phyloP scores from a whole-genome alignment of 2,888 invertebrate species.

The Melieria picta region DNA sequence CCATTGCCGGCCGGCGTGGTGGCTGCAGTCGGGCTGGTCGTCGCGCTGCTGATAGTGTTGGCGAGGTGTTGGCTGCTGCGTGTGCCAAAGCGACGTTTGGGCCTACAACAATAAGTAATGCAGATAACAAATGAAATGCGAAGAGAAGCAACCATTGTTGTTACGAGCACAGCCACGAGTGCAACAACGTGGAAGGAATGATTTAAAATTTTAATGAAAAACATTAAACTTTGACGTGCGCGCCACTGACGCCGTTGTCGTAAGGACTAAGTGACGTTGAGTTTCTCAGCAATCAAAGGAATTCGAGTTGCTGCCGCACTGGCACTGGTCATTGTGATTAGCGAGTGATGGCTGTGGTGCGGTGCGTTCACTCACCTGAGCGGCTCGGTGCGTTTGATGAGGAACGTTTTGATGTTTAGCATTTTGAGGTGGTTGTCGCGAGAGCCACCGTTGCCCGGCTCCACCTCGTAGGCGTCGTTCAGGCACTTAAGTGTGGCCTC shows the following conservation, averaged over 20 bases:
- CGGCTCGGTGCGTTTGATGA: conserved; percentile 86
- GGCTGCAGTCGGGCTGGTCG: conserved; percentile 36
- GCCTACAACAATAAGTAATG: conserved; percentile 45
- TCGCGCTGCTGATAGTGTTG: conserved; percentile 33
- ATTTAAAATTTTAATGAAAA: conserved; percentile 21
- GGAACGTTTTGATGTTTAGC: conserved; percentile 86
- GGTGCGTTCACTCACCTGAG: conserved; percentile 66
- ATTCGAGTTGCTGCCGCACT: no score
- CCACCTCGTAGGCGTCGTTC: conserved; percentile 90
- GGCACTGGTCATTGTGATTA: not conserved
- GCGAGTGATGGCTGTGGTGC: not conserved
- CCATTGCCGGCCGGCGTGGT: conserved; percentile 25
- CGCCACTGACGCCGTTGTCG: conserved; percentile 17
- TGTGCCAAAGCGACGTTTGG: conserved; percentile 62
- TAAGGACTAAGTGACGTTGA: no score
- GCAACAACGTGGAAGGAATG: not conserved
- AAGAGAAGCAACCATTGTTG: not conserved
- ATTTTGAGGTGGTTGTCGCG: conserved; percentile 87
- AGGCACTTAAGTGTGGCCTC: conserved; percentile 86
- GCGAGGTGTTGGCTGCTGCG: conserved; percentile 55
- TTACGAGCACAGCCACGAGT: no score
- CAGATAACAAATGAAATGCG: conserved; percentile 9
- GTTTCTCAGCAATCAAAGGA: no score
- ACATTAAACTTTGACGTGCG: not conserved
- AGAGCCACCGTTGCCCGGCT: conserved; percentile 87